Evolutionary conservation across 2,797 vertebrate genomes (phyloP).

Genomic region (Acanthurus lineatus): DNA sequence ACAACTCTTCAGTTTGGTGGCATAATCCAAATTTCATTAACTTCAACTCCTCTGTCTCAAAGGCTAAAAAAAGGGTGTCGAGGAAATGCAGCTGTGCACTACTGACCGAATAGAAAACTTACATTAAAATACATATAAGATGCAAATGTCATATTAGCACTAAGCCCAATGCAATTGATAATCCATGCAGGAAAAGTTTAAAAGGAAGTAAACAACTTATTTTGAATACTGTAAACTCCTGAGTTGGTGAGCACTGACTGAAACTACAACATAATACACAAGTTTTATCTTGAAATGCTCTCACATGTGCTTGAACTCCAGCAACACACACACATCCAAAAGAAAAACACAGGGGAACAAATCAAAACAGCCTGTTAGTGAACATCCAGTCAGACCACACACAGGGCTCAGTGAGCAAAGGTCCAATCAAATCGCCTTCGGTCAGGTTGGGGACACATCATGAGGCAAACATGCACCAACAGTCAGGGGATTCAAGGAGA

Average conservation of each 20-base stretch:
- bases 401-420: conserved; percentile 46
- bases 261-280: conserved; percentile 2
- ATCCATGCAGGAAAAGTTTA: conserved; percentile 12
- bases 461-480: conserved; percentile 67
- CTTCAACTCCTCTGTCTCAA: not conserved
- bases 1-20: conserved; percentile 34
- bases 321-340: conserved; percentile 4
- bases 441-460: conserved; percentile 51
- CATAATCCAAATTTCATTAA: conserved; percentile 27
- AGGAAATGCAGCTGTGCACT: conserved; percentile 3
- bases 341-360: conserved; percentile 9
- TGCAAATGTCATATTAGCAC: conserved; percentile 5
- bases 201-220: not conserved
- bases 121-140: conserved; percentile 4
- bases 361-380: conserved; percentile 30
- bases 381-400: conserved; percentile 45
- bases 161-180: not conserved
- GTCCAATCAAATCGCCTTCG: conserved; percentile 60
- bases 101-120: not conserved
- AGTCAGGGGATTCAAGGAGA: conserved; percentile 49
- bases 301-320: not conserved
- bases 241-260: not conserved
- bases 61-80: conserved; percentile 5
- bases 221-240: conserved; percentile 1
- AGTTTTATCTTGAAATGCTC: conserved; percentile 12